Conservation (phyloP, 2,113 vertebrate genomes). For the Xerus inauris region DNA sequence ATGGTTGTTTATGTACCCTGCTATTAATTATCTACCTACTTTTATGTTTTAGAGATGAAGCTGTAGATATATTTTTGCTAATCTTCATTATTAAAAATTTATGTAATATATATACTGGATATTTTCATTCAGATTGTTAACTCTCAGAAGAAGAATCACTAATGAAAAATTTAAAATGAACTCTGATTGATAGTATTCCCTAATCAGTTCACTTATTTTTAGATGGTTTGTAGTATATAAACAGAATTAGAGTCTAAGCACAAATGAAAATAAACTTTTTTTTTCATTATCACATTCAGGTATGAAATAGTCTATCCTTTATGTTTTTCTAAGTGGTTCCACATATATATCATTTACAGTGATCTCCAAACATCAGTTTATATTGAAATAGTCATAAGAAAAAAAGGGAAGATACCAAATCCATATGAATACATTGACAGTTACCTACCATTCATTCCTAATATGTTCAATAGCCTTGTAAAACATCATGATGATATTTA, state of each 20-base stretch:
- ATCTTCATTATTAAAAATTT: conserved; percentile 52
- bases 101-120: neutral
- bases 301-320: neutral
- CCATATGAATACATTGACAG: conserved; percentile 3
- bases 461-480: conserved; percentile 72
- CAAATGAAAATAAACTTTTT: conserved; percentile 59
- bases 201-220: conserved; percentile 33
- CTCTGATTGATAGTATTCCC: conserved; percentile 10
- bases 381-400: neutral
- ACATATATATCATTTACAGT: conserved; percentile 14
- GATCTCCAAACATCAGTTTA: neutral
- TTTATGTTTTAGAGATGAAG: conserved; percentile 49
- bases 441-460: conserved; percentile 52
- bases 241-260: conserved; percentile 48
- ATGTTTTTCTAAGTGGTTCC: conserved; percentile 6
- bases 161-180: conserved; percentile 16
- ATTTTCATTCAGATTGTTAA: conserved; percentile 32
- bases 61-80: conserved; percentile 21
- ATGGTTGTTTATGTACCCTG: neutral
- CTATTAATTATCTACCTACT: neutral
- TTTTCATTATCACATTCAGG: conserved; percentile 27
- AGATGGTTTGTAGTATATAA: conserved; percentile 60
- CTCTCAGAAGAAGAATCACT: conserved; percentile 34
- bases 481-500: conserved; percentile 76
- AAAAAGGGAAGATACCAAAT: conserved; percentile 35